Percentiles rank a stretch among this genome's conserved stretches.
phyloP scores from a whole-genome alignment of 2,113 vertebrate genomes.

The Telmatochromis sp. region DNA sequence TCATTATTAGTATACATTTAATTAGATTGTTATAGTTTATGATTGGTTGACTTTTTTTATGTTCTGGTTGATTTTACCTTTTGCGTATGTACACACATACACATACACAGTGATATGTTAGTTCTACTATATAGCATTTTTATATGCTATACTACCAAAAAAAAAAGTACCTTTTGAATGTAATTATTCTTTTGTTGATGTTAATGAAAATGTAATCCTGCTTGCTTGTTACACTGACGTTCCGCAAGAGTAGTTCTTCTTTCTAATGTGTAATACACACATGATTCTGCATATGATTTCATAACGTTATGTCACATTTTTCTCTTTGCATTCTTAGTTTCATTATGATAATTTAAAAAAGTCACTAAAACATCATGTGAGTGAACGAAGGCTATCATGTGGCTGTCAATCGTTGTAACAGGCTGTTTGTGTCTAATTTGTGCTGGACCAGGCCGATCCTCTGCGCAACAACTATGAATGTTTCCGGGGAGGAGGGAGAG shows the following conservation, averaged over 20 bases:
- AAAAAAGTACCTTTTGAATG: not conserved
- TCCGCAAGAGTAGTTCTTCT: not conserved
- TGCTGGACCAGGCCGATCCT: constrained; percentile 8
- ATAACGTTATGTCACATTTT: not conserved
- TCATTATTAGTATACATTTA: not conserved
- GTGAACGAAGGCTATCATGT: not conserved
- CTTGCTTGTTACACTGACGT: not conserved
- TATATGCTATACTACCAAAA: not conserved
- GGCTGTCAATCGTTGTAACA: not conserved
- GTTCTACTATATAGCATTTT: not conserved
- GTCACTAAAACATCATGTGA: not conserved
- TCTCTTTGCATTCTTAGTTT: not conserved
- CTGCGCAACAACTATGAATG: constrained; percentile 26
- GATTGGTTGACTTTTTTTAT: not conserved
- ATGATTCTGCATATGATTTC: not conserved
- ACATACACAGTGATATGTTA: not conserved
- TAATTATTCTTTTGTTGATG: not conserved
- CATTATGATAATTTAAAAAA: not conserved
- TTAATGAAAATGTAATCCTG: not conserved
- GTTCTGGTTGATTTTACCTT: not conserved
- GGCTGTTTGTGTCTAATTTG: not conserved
- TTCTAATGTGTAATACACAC: not conserved
- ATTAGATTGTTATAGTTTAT: not conserved
- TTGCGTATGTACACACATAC: not conserved
- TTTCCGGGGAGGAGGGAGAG: not conserved